phyloP scores from a whole-genome alignment of 2,888 invertebrate species.

The Melangyna quadrimaculata region DNA sequence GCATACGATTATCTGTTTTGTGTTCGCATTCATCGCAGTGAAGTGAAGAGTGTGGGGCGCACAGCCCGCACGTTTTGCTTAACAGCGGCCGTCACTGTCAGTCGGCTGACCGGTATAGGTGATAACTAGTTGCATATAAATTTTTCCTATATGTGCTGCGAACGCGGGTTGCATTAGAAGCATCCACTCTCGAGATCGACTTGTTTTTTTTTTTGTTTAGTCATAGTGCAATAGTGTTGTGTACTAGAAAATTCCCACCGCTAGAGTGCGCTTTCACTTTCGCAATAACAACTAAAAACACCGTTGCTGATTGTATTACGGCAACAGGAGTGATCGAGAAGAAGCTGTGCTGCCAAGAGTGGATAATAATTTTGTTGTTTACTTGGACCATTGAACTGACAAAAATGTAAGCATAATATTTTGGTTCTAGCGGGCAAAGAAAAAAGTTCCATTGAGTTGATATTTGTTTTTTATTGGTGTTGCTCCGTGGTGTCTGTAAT shows the following conservation, averaged over 20 bases:
- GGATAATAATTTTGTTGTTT: conserved; percentile 35
- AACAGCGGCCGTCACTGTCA: conserved; percentile 17
- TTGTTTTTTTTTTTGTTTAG: conserved; percentile 27
- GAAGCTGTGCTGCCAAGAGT: background rate
- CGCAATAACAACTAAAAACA: conserved; percentile 29
- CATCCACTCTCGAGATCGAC: conserved; percentile 32
- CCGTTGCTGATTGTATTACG: conserved; percentile 23
- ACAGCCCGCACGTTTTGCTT: conserved; percentile 27
- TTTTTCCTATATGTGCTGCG: conserved; percentile 13
- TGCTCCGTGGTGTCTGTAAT: background rate
- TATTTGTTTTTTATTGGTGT: conserved; percentile 6
- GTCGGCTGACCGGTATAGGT: conserved; percentile 52
- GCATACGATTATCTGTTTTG: conserved; percentile 59
- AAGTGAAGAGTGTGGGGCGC: conserved; percentile 16
- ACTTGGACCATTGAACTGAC: conserved; percentile 40
- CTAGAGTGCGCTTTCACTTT: conserved; percentile 66
- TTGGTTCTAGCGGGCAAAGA: background rate
- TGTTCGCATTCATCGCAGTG: conserved; percentile 14
- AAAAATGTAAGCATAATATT: conserved; percentile 69
- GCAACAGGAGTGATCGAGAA: conserved; percentile 7
- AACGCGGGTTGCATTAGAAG: conserved; percentile 39
- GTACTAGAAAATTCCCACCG: conserved; percentile 55
- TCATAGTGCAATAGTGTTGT: conserved; percentile 42
- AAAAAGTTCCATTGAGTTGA: conserved; percentile 15
- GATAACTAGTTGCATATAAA: conserved; percentile 58